phyloP scores from a whole-genome alignment of 2,888 invertebrate species.

The Gortyna flavago region DNA sequence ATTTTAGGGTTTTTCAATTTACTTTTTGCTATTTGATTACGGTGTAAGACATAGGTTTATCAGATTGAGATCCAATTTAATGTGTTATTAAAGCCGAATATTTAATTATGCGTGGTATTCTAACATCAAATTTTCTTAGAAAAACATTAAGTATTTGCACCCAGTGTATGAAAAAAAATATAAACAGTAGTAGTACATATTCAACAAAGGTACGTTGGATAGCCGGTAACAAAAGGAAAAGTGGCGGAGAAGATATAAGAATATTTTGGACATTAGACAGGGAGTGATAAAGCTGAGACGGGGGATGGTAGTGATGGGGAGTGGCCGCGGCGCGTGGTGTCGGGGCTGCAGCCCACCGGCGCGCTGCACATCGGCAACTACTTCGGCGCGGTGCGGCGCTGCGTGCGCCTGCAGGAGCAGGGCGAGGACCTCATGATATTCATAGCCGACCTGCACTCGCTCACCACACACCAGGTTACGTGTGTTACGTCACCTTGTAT shows the following conservation, averaged over 20 bases:
- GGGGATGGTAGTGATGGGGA: conserved; percentile 30
- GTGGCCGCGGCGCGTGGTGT: conserved; percentile 93
- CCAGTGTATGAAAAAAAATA: conserved; percentile 24
- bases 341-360: conserved; percentile 99
- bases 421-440: conserved; percentile 93
- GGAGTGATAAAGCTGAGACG: conserved; percentile 21
- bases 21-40: neutral
- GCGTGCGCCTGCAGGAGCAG: conserved; percentile 94
- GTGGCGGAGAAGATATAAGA: conserved; percentile 14
- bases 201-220: conserved; percentile 52
- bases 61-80: neutral
- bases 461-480: conserved; percentile 95
- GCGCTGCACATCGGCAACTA: conserved; percentile 98
- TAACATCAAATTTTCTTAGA: conserved; percentile 26
- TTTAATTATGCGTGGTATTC: conserved; percentile 25
- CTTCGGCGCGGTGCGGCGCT: conserved; percentile 97
- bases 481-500: too few species aligned
- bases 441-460: conserved; percentile 98
- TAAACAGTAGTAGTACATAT: conserved; percentile 30
- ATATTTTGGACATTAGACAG: conserved; percentile 46
- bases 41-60: neutral
- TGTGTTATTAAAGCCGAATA: neutral
- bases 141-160: conserved; percentile 21
- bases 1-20: neutral
- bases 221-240: neutral